Percentiles rank a stretch among this genome's conserved stretches.
Conservation (phyloP, 2,797 vertebrate species). For the Ctenochaetus hawaiiensis region DNA sequence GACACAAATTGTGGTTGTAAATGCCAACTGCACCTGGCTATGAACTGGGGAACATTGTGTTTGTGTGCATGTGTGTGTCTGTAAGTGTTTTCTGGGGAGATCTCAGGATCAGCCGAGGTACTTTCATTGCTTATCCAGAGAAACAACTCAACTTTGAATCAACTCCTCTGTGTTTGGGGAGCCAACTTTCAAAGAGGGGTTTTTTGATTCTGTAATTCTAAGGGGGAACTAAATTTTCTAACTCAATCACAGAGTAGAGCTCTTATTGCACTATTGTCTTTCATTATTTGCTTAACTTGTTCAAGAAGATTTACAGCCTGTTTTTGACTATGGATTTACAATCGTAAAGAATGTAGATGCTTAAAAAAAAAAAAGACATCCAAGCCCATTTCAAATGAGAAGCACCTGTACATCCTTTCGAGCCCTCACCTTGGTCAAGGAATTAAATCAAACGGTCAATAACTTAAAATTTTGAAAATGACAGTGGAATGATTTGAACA, state of each 20-base stretch:
- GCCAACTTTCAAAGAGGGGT: not conserved
- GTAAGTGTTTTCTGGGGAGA: slow-evolving; percentile 23
- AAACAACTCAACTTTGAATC: slow-evolving; percentile 32
- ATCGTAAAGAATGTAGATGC: not conserved
- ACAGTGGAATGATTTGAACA: slow-evolving; percentile 12
- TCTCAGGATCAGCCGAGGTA: slow-evolving; percentile 38
- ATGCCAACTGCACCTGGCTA: slow-evolving; percentile 3
- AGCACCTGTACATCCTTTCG: slow-evolving; percentile 35
- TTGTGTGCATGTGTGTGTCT: not conserved
- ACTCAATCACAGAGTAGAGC: slow-evolving; percentile 3
- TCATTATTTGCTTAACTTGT: not conserved
- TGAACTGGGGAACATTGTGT: not conserved
- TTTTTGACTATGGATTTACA: not conserved
- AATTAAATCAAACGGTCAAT: slow-evolving; percentile 32
- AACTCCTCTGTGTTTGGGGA: not conserved
- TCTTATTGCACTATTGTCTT: slow-evolving; percentile 3
- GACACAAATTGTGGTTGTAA: slow-evolving; percentile 5
- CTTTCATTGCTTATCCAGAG: slow-evolving; percentile 58
- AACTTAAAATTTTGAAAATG: slow-evolving; percentile 18
- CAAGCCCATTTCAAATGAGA: slow-evolving; percentile 41
- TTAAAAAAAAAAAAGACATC: slow-evolving; percentile 8
- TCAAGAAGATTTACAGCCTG: not conserved
- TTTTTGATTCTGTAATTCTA: slow-evolving; percentile 15
- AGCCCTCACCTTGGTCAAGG: slow-evolving; percentile 32
- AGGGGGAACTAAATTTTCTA: slow-evolving; percentile 2